phyloP scores from a whole-genome alignment of 1,140 invertebrate species.

The Teleopsis dalmanni region DNA sequence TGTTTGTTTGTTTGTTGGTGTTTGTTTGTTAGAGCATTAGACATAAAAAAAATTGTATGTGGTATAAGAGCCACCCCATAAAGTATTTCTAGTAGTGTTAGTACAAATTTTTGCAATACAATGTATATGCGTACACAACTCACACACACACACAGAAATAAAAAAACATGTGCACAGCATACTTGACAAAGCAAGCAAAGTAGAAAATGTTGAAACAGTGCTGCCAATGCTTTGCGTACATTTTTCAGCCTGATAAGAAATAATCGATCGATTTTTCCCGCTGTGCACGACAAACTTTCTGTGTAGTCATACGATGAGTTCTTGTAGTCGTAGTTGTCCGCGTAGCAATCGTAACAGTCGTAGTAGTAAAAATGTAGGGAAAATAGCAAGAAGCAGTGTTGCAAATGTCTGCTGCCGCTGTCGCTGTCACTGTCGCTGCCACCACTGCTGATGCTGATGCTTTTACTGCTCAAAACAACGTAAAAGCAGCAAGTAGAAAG shows the following conservation, averaged over 20 bases:
- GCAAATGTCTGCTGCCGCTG: no score
- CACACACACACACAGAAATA: not conserved
- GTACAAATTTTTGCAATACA: not conserved
- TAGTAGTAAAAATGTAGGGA: no score
- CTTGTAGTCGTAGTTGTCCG: no score
- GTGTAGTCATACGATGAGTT: no score
- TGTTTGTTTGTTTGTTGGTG: no score
- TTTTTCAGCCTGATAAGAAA: constrained; percentile 1
- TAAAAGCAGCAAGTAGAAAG: no score
- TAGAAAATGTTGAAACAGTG: not conserved
- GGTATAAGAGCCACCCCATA: not conserved
- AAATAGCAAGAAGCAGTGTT: no score
- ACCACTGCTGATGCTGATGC: no score
- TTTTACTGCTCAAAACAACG: no score
- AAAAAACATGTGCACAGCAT: not conserved
- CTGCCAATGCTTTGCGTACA: not conserved
- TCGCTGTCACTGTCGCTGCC: no score
- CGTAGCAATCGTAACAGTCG: no score
- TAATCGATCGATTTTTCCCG: constrained; percentile 39
- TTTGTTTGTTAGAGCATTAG: not conserved
- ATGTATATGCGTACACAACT: not conserved
- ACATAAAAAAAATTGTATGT: not conserved
- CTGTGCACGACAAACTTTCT: no score
- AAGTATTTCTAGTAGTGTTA: not conserved
- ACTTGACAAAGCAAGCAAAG: not conserved